These are phyloP conservation scores for Kryptolebias marmoratus DNA, from an alignment of 2,113 vertebrate genomes.

Conservation along the genomic window DNA sequence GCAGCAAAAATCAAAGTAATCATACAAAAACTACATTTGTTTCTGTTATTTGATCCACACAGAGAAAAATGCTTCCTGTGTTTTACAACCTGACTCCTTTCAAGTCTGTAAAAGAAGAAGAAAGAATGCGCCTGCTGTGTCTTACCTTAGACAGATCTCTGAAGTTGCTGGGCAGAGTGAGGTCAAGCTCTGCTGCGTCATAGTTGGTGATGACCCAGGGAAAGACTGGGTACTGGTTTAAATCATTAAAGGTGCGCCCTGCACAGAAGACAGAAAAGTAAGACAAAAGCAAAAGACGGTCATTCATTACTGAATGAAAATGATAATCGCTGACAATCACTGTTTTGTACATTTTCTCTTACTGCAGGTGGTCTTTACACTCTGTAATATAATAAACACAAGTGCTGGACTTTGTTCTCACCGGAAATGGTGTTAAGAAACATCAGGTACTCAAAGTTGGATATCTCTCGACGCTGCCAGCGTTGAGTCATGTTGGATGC, in stretches of 20 bases:
- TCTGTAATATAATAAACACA: neutral
- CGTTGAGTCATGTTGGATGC: constrained; percentile 96
- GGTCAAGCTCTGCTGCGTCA: constrained; percentile 93
- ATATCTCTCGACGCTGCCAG: constrained; percentile 97
- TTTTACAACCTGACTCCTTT: neutral
- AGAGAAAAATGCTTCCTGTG: neutral
- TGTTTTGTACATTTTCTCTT: too few species aligned
- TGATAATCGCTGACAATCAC: neutral
- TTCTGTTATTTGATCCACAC: constrained; percentile 8
- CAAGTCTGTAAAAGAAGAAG: neutral
- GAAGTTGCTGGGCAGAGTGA: constrained; percentile 98
- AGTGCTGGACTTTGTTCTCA: constrained; percentile 66
- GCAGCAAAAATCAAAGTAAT: constrained; percentile 53
- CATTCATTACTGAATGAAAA: too few species aligned
- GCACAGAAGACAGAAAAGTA: constrained; percentile 3
- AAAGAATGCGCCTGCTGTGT: neutral
- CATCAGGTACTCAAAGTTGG: constrained; percentile 98
- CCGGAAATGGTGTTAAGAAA: constrained; percentile 96
- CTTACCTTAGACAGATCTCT: constrained; percentile 98
- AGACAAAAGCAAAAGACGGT: neutral
- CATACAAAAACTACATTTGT: constrained; percentile 46
- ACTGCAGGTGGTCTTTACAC: neutral
- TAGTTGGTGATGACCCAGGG: constrained; percentile 99
- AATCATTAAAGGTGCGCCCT: constrained; percentile 95
- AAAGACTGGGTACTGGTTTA: constrained; percentile 99